Conservation (phyloP, 2,113 vertebrate species). For the Pelecanoides urinatrix region DNA sequence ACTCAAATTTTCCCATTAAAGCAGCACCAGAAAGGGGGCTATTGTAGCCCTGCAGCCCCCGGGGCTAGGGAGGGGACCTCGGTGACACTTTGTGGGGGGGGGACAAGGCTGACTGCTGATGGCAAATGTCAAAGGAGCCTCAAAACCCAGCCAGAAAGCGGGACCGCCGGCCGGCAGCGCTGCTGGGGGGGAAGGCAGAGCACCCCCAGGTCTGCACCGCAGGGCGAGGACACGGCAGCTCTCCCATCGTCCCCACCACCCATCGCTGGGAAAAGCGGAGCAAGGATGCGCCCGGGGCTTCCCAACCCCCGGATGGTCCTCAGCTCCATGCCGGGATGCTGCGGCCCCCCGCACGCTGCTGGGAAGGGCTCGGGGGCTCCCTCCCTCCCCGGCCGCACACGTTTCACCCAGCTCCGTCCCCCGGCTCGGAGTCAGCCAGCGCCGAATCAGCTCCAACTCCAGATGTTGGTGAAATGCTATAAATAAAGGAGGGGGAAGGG, state of each 20-base stretch:
- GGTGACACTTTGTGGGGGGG: not conserved
- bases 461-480: conserved; percentile 35
- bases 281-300: not conserved
- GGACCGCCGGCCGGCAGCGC: accelerated
- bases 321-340: accelerated
- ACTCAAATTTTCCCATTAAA: not conserved
- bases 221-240: accelerated
- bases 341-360: accelerated
- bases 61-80: not conserved
- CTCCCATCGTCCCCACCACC: not conserved
- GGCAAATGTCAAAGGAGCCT: not conserved
- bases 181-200: not conserved
- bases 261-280: not conserved
- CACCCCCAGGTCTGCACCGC: accelerated
- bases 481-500: conserved; percentile 44
- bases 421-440: not conserved
- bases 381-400: not conserved
- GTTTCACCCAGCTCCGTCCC: not conserved
- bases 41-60: not conserved
- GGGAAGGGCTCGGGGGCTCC: not conserved
- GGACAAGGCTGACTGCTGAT: not conserved
- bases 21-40: not conserved
- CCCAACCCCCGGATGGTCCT: accelerated
- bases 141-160: accelerated
- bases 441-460: not conserved